Evolutionary conservation across 1,140 invertebrate species (phyloP).

Genomic region (Xylocopa sonorina): DNA sequence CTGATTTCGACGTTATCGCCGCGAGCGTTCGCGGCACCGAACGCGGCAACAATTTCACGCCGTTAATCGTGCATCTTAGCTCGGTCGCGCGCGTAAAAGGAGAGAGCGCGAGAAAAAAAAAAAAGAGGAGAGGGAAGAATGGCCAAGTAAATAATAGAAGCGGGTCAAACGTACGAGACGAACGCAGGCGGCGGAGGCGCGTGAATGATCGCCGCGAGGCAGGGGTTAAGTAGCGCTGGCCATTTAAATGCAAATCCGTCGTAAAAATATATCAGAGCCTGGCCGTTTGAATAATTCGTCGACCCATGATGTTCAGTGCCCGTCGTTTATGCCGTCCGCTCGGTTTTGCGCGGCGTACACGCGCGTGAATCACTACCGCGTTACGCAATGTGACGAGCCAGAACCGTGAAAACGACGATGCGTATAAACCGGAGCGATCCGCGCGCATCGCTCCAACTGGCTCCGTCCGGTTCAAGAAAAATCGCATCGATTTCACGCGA

Average conservation of each 20-base stretch:
- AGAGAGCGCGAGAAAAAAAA: background rate
- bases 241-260: conserved; percentile 29
- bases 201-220: background rate
- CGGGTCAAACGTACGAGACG: background rate
- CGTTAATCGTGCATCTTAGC: no score
- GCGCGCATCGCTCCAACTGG: background rate
- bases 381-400: conserved; percentile 53
- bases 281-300: conserved; percentile 4
- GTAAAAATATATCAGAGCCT: conserved; percentile 2
- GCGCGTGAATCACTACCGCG: conserved; percentile 53
- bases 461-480: background rate
- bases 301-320: background rate
- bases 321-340: conserved; percentile 1
- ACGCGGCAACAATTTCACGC: no score
- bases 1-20: no score
- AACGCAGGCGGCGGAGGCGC: background rate
- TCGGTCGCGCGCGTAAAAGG: no score
- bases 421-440: background rate
- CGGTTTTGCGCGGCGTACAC: conserved; percentile 11
- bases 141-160: no score
- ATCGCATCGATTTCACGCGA: background rate
- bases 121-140: background rate
- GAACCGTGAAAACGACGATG: conserved; percentile 23
- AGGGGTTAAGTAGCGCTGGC: background rate
- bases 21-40: no score